Base-by-base conservation (phyloP, 2,888 invertebrate species). In the Heliconius charithonia region DNA sequence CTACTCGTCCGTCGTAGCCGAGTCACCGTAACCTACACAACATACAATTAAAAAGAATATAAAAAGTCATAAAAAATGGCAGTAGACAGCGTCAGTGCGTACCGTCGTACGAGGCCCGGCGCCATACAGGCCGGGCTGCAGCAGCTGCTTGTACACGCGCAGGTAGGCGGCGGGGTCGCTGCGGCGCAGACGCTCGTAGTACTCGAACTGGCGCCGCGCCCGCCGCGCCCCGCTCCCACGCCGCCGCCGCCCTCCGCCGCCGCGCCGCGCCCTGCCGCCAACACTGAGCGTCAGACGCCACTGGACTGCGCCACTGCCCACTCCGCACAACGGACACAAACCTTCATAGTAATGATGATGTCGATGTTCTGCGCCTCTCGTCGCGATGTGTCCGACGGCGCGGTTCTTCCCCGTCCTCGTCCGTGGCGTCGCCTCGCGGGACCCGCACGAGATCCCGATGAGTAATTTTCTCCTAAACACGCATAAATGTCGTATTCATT, bases 91-190 rank as follows among this genome's bases (percentile, higher is more conserved):
- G n/a, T n/a, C n/a, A n/a, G n/a, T n/a, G n/a, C n/a, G n/a, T n/a
- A n/a, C 89, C 89, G 83, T 89, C 89, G 80, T 88, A 87, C n/a
- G 69, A 84, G 78, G 82, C 82, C n/a, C 79, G 83, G 85, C 82
- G 79, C 81, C 80, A 79, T 82, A 82, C 81, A 88, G 87, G 80
- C 84, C 88, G 67, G 89, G 95, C n/a, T 93, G 91, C 90, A 96
- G 96, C 87, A 97, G 97, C 89, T 97, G 97, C 86, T 97, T 95
- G 93, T 97, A 98, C 95, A 97, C 96, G 86, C 96, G 96, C 82
- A 97, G 95, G 92, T 98, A 98, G 37, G 97, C 97, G 85, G 96
- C 96, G 32, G 98, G 98, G 95, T 98, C 97, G 71, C 96, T 96
- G 79, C 96, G 95, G 7, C 97, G 96, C 89, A 98, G 94, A 88